phyloP scores from a whole-genome alignment of 2,113 vertebrate genomes.

The Eubucco bourcierii region DNA sequence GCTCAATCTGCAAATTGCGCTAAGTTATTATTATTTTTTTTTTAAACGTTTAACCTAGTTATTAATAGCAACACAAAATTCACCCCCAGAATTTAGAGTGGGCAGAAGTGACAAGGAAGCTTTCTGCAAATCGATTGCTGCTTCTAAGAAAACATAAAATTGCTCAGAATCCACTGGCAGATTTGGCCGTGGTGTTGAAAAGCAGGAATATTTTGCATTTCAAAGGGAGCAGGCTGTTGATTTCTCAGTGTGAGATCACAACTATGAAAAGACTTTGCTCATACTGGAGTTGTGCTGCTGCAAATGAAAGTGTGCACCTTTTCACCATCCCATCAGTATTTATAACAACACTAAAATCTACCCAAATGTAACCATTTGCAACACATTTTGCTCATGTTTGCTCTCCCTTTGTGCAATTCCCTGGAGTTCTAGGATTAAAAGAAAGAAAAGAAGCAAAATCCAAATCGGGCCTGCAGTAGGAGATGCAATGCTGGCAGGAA shows the following conservation, averaged over 20 bases:
- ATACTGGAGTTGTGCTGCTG: background rate
- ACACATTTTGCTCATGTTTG: background rate
- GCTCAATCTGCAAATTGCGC: background rate
- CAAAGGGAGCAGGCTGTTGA: background rate
- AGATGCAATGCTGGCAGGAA: background rate
- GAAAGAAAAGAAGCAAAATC: background rate
- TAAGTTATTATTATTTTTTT: too few relatives aligned
- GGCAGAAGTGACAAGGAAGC: background rate
- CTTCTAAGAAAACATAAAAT: background rate
- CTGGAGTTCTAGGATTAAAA: background rate
- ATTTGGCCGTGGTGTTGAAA: background rate
- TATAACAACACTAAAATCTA: background rate
- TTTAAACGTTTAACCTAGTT: background rate
- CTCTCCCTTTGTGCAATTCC: background rate
- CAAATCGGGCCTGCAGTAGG: background rate
- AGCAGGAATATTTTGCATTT: background rate
- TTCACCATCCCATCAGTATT: accelerated
- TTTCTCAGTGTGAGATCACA: background rate
- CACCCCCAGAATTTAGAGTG: background rate
- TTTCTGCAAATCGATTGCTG: background rate
- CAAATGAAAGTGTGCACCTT: background rate
- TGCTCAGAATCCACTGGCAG: background rate
- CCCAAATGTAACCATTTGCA: background rate
- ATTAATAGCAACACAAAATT: background rate
- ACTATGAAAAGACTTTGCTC: background rate